These are phyloP conservation scores for Trichomalopsis sarcophagae DNA, from an alignment of 1,140 invertebrate genomes.

Conservation along the genomic window DNA sequence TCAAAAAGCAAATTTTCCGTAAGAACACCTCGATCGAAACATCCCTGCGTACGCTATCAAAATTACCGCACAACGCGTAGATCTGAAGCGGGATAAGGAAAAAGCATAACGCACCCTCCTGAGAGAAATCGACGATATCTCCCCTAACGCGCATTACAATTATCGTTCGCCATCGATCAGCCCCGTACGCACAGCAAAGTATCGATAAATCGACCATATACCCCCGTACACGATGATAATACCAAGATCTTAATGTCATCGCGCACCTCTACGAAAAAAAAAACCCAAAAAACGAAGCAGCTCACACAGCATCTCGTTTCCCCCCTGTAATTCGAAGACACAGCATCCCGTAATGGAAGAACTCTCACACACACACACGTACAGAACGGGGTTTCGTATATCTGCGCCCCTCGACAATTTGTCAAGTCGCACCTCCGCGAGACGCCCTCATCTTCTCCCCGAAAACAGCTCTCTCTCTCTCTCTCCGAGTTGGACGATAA, in stretches of 20 bases:
- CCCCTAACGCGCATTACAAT: constrained; percentile 24
- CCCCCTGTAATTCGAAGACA: constrained; percentile 16
- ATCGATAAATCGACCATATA: background rate
- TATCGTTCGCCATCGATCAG: constrained; percentile 11
- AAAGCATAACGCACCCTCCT: background rate
- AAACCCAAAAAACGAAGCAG: background rate
- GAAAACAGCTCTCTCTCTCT: no score
- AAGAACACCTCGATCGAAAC: no score
- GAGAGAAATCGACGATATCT: constrained; percentile 8
- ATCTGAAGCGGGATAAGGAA: background rate
- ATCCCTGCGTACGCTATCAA: no score
- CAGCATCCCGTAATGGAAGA: constrained; percentile 9
- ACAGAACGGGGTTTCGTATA: background rate
- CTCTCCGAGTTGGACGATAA: background rate
- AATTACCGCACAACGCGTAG: no score
- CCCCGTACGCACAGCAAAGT: background rate
- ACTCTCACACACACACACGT: background rate
- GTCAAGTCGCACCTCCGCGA: constrained; percentile 30
- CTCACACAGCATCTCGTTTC: background rate
- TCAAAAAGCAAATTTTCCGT: no score
- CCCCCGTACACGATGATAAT: background rate
- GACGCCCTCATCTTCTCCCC: background rate
- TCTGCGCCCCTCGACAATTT: constrained; percentile 38
- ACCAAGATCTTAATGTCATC: background rate
- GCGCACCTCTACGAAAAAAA: background rate